Evolutionary conservation across 2,797 vertebrate genomes (phyloP), one percentile per base, ranked within the genome.

Genomic region (Xerus rutilus): DNA sequence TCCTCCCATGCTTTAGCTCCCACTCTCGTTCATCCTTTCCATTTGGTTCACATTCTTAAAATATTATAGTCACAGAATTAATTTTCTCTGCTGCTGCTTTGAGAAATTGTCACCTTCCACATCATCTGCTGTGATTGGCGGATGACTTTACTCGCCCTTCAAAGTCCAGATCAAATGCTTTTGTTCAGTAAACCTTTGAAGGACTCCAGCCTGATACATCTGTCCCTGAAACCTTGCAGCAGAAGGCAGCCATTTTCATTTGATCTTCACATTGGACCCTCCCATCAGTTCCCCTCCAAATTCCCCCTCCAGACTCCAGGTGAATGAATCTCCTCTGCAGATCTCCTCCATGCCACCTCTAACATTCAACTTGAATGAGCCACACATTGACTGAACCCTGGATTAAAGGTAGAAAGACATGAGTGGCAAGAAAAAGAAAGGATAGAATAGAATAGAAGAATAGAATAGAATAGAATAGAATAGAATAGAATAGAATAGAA

Each of bases 21-120:
- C 3, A 72, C 52, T 76, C 93, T 28, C 57, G 47, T 78, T 67
- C 62, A 18, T 59, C 65, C 64, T 49, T 35, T 21, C 57, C 86
- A 85, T 93, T 97, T 93, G 73, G 57, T 93, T 82, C 57, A 45
- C 84, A 93, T 94, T 87, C 94, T 93, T 87, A 77, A 92, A 94
- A 89, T 21, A 92, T 35, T 67, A 73, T 9, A 43, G 23, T 70
- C 72, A 91, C 47, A 96, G 59, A 94, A 94, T 81, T 86, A 43
- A 45, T 95, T 91, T 49, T 91, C 6, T 90, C 67, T 82, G 39
- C 47, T 39, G 3, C 52, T 32, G 57, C 79, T 91, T 77, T 62
- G 32, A 62, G 47, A 93, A 74, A 91, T 52, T 59, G n/a, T 91
- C 28, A 86, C 45, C 45, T 54, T 83, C 45, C 47, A 52, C 62